Evolutionary conservation across 2,888 invertebrate species (phyloP), one percentile per base, ranked within the genome.

Genomic region (Rapana venosa): DNA sequence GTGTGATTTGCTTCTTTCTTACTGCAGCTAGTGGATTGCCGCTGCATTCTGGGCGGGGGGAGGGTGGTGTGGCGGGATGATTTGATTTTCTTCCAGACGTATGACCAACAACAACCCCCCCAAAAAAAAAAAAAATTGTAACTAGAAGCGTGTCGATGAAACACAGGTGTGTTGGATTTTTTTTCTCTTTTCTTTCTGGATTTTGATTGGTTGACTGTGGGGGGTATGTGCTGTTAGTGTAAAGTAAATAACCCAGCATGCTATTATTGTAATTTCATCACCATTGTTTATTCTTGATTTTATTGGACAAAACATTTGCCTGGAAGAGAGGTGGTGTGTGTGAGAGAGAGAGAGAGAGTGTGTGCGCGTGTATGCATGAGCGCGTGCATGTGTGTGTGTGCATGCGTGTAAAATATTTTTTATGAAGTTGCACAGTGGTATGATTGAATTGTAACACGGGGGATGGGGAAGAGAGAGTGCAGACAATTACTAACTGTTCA

Each of bases 211-310:
- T 47, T 47, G 47, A 47, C 47, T 47, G 58, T 86, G 86, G 17
- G 86, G 84, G 58, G 30, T 17, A 32, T 35, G 35, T 86, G 58
- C 30, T 66, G 86, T 86, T 86, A 58, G 86, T 66, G 35, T 35
- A 86, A 66, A 35, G 17, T 47, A 22, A 47, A 17, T 61, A 86
- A 86, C 86, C 86, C 86, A 86, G 86, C 86, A 58, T 86, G 86
- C 58, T 35, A 58, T 86, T 58, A 61, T 1, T 86, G 35, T 58
- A 20, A 86, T 35, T 85, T 30, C 61, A 85, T 85, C 56, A 85
- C 30, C 30, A 22, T 36, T 83, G 81, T 47, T 83, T 47, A 47
- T 20, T 83, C 26, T 83, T 83, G 35, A 1, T 86, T 35, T 86
- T 61, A 47, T 47, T 47, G 47, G 47, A 47, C 47, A 47, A 8